Evolutionary conservation across 2,797 vertebrate species (phyloP).

Genomic region (Cyclopterus lumpus): DNA sequence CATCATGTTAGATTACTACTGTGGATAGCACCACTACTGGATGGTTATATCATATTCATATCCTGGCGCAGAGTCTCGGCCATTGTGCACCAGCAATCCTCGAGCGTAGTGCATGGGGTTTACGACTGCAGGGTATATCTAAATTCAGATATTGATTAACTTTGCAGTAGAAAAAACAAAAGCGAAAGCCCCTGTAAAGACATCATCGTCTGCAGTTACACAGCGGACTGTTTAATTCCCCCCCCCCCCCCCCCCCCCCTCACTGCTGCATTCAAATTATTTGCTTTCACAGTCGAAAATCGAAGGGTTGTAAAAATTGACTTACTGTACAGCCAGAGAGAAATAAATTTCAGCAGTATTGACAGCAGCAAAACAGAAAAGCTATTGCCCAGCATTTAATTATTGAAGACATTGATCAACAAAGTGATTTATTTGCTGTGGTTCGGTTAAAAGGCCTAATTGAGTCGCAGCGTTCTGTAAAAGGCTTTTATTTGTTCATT

Average conservation of each 20-base stretch:
- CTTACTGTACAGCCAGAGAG: conserved; percentile 87
- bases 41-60: conserved; percentile 67
- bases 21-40: conserved; percentile 57
- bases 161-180: conserved; percentile 44
- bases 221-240: conserved; percentile 73
- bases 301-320: conserved; percentile 89
- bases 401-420: conserved; percentile 88
- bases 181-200: conserved; percentile 62
- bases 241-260: conserved; percentile 68
- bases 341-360: conserved; percentile 85
- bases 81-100: conserved; percentile 53
- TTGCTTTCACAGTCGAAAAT: conserved; percentile 89
- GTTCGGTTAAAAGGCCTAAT: conserved; percentile 82
- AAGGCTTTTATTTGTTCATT: conserved; percentile 79
- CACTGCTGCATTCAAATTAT: conserved; percentile 82
- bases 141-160: conserved; percentile 80
- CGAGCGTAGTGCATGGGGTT: conserved; percentile 42
- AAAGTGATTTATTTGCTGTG: conserved; percentile 85
- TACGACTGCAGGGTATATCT: conserved; percentile 68
- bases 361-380: conserved; percentile 85
- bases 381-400: conserved; percentile 91
- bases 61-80: conserved; percentile 41
- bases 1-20: conserved; percentile 71
- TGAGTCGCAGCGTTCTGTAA: conserved; percentile 74
- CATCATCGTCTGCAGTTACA: conserved; percentile 67